Evolutionary conservation across 2,797 vertebrate genomes (phyloP), one percentile per base, ranked within the genome.

Genomic region (Hirundo rustica): DNA sequence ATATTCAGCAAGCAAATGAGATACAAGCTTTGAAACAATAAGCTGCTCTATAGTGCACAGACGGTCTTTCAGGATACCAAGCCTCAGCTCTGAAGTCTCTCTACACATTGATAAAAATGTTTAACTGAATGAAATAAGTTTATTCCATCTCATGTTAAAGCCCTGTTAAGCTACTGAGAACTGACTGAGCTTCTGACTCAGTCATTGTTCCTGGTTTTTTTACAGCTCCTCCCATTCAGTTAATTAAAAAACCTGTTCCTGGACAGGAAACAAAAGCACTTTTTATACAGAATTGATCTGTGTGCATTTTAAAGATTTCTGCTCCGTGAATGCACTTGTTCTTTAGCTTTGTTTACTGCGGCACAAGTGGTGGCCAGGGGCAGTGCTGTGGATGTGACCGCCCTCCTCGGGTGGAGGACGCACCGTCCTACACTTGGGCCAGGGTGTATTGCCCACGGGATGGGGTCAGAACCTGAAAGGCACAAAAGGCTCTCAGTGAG

Each of bases 381-480:
- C 94, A 73, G 91, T 53, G 74, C 95, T 95, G 92, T 93, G 73
- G 85, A 92, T 94, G 79, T 93, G 96, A 93, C 92, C 83, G 78
- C 95, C 85, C 96, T 93, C 55, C 74, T 82, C 32, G 90, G 88
- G 93, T n/a, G 81, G 96, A 95, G 93, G 95, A 67, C 96, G 89
- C 80, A 44, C 94, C 85, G 34, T 92, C 97, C 96, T 93, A 86
- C 97, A 88, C 97, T 95, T 30, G 22, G 87, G 93, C 96, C 25
- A 5, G 88, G 88, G 96, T 76, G 88, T 88, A 30, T 82, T 94
- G 95, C 96, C 96, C 96, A 96, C 73, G 95, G 96, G 94, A 89
- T 6, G 40, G 86, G 96, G 96, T 96, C 97, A 97, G 96, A 97
- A 97, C 96, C 97, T 96, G 95, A 97, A 89, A 92, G 94, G 78